Evolutionary conservation across 2,888 invertebrate species (phyloP), one percentile per base, ranked within the genome.

Genomic region (Saturnia japonica): DNA sequence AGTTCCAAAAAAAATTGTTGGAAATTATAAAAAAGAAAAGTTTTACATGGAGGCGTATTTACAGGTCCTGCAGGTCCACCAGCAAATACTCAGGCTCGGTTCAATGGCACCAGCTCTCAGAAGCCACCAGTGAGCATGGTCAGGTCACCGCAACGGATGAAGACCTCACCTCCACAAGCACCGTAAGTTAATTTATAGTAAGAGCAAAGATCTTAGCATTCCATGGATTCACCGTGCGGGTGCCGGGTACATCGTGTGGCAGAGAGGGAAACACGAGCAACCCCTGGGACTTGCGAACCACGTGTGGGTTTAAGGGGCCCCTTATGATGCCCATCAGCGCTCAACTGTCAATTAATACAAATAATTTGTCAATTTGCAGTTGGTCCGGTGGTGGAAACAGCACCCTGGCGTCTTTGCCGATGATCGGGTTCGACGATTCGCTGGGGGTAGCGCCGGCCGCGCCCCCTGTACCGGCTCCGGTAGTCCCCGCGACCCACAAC

Each of bases 351-450:
- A 54, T n/a, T 1, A 54, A 54, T 22, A 1, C 8, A 22, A 22
- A 54, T 22, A 11, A 22, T 11, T 54, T 22, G 54, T 22, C 9
- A 54, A 54, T 25, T 77, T 68, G 0, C 82, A 96, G 96, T 74
- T 96, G 96, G 94, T 95, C 95, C 77, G 95, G 95, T 75, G 95
- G 95, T 77, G 94, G 95, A 67, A 96, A 95, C 86, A 96, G 96
- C 76, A 96, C 96, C 12, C 92, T 96, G 75, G 97, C 97, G 76
- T 97, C 96, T 78, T 93, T 96, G 75, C 97, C 97, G 9, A 96
- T 97, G 95, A 96, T 97, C 76, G 96, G 96, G 66, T 89, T 96
- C 73, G 96, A 96, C 83, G 96, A 96, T 78, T 81, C 91, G 74
- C 74, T 85, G 14, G 84, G 85, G 4, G 80, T 82, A 47, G 76